Base-by-base conservation (phyloP, 1,140 invertebrate genomes). In the Euura saliciscinereae region DNA sequence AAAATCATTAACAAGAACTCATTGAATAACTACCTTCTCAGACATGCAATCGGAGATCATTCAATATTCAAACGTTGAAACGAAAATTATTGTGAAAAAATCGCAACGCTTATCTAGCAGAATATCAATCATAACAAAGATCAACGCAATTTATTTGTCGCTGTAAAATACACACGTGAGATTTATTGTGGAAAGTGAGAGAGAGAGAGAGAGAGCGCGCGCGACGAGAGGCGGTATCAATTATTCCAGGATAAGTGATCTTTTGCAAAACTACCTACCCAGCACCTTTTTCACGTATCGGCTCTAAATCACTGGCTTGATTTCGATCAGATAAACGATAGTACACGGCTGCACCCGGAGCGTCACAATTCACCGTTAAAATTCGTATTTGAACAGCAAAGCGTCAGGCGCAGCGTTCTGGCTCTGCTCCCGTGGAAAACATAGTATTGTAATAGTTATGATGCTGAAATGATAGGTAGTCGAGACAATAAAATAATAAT, bases 1-100 rank as follows among this genome's bases (percentile, higher is more conserved):
- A 59, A 59, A 59, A 59, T 59, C 51, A 59, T 59, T 59, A 59
- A 59, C 51, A 59, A 59, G 51, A 59, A 59, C 51, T 59, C 13
- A 59, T 59, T 59, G 51, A 59, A 4, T n/a, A 59, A 59, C 51
- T 59, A n/a, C 51, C 51, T 59, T n/a, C 51, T 6, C 51, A 59
- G 51, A 59, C 51, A 4, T 59, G 3, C 51, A 4, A 28, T 28
- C 28, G 28, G 28, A 28, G 28, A 28, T 28, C 28, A 28, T 28
- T 28, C 28, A 28, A 28, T 28, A 28, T 28, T 28, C 28, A 28
- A 28, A 28, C 28, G 28, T 28, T 28, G 28, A 28, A 28, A 28
- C 28, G 28, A 28, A 28, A 28, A 28, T 28, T 28, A 28, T 28
- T 28, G 28, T 28, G 28, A 28, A 28, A 28, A 28, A 28, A 28